These are phyloP conservation scores for Aphidius gifuensis DNA, from an alignment of 1,140 invertebrate species.

Conservation along the genomic window DNA sequence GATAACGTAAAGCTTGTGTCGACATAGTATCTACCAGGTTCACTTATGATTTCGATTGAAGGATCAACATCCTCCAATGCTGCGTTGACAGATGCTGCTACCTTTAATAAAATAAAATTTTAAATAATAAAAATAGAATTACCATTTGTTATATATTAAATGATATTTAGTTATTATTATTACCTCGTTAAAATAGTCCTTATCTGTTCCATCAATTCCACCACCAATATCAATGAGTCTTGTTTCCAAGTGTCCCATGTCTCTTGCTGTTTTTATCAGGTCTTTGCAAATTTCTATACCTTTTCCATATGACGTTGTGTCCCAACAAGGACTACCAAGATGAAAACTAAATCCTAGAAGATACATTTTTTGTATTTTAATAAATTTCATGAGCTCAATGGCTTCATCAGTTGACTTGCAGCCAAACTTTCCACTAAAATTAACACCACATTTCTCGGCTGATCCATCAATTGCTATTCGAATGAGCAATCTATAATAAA, in stretches of 20 bases:
- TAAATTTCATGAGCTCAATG: conserved; percentile 70
- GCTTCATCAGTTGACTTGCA: conserved; percentile 78
- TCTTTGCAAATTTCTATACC: conserved; percentile 60
- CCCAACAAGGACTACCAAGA: conserved; percentile 77
- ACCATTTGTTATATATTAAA: neutral
- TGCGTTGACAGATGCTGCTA: conserved; percentile 47
- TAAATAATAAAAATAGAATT: neutral
- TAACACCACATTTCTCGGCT: conserved; percentile 70
- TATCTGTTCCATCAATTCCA: conserved; percentile 77
- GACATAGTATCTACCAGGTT: conserved; percentile 71
- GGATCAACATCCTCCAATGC: conserved; percentile 64
- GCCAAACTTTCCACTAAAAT: conserved; percentile 93
- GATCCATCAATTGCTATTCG: conserved; percentile 77
- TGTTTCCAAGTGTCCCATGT: conserved; percentile 67
- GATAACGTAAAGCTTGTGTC: conserved; percentile 65
- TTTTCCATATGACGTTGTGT: conserved; percentile 67
- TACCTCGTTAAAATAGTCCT: conserved; percentile 52
- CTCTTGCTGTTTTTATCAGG: conserved; percentile 66
- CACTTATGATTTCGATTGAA: conserved; percentile 64
- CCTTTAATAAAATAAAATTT: neutral
- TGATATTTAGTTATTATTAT: conserved; percentile 17
- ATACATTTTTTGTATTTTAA: conserved; percentile 66
- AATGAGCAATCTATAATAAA: conserved; percentile 70
- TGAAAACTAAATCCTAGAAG: conserved; percentile 88
- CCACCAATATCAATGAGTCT: conserved; percentile 79